phyloP scores from a whole-genome alignment of 92 coral and sea anemone genomes.

The Epizoanthus ramosus region DNA sequence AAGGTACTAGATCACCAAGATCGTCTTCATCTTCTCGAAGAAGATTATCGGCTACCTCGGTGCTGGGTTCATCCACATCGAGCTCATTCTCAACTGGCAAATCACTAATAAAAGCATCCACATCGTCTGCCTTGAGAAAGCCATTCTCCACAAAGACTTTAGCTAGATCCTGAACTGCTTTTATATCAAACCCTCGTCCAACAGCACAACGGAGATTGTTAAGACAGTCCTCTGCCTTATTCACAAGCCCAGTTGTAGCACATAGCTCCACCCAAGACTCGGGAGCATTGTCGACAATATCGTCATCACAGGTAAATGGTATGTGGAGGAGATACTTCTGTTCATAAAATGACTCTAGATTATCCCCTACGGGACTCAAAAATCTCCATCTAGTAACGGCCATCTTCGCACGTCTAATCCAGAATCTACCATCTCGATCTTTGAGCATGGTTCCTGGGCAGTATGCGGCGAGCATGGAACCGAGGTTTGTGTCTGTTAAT shows the following conservation, averaged over 20 bases:
- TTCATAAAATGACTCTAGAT: background rate
- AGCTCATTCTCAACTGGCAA: no score
- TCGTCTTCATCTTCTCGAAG: no score
- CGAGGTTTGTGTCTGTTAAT: background rate
- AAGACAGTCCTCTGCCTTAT: conserved; percentile 9
- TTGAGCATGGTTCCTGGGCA: background rate
- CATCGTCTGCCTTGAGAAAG: no score
- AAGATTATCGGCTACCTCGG: no score
- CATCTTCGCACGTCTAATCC: background rate
- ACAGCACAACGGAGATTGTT: background rate
- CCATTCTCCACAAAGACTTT: background rate
- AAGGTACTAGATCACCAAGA: no score
- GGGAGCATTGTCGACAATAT: background rate
- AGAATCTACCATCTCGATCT: background rate
- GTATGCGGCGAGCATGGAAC: background rate
- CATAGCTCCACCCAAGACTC: background rate
- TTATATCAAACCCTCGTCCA: conserved; percentile 1
- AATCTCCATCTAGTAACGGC: conserved; percentile 14
- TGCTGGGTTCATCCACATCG: no score
- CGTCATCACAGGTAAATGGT: conserved; percentile 1
- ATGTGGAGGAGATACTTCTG: background rate
- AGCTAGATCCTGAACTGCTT: background rate
- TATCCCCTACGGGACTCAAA: conserved; percentile 9
- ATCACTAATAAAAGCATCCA: no score
- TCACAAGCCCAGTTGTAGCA: conserved; percentile 12